phyloP scores from a whole-genome alignment of 2,888 invertebrate species.

The Phengaris alcon region DNA sequence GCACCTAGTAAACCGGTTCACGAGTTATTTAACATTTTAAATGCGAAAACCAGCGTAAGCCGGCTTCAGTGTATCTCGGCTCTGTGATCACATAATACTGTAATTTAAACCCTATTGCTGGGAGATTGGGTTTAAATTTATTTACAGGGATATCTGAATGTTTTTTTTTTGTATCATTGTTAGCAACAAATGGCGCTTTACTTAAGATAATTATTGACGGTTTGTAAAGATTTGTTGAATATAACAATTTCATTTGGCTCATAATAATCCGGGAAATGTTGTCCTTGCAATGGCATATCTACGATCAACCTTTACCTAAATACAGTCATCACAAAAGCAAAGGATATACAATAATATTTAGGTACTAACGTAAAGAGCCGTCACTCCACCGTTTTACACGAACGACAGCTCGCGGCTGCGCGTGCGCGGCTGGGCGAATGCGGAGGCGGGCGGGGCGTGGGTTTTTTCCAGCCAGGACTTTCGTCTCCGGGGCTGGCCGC shows the following conservation, averaged over 20 bases:
- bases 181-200: slow-evolving; percentile 4
- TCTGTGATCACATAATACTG: neutral
- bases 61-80: neutral
- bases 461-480: too few species aligned
- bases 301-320: too few species aligned
- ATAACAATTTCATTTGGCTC: neutral
- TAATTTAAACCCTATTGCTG: neutral
- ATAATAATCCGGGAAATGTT: too few species aligned
- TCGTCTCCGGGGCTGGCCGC: too few species aligned
- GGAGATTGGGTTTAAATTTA: neutral
- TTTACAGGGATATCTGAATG: neutral
- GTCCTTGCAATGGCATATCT: too few species aligned
- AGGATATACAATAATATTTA: too few species aligned
- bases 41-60: slow-evolving; percentile 8
- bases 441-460: too few species aligned
- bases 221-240: slow-evolving; percentile 9
- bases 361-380: too few species aligned
- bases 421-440: too few species aligned
- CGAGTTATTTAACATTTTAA: slow-evolving; percentile 21
- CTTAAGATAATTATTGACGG: slow-evolving; percentile 17
- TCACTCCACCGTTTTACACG: too few species aligned
- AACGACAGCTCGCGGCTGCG: too few species aligned
- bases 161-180: slow-evolving; percentile 8
- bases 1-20: slow-evolving; percentile 14
- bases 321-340: too few species aligned